A percentile compares a stretch with the other conserved stretches of the same genome.
Evolutionary conservation across 2,797 vertebrate species (phyloP).

Genomic region (Acanthiza pusilla): DNA sequence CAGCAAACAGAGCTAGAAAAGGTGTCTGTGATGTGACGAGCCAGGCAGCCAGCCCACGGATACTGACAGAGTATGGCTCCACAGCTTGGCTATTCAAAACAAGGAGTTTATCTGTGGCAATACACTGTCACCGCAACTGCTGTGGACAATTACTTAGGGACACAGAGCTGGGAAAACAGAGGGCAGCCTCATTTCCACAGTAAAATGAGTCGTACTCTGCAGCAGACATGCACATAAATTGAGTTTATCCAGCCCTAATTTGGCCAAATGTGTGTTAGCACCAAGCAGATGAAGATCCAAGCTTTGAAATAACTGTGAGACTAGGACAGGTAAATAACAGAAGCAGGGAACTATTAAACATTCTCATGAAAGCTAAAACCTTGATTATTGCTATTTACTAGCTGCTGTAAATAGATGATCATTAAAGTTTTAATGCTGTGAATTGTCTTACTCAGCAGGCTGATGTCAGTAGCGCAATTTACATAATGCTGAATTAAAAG

Average conservation of each 20-base stretch:
- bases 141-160: not conserved
- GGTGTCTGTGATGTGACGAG: not conserved
- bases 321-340: constrained; percentile 50
- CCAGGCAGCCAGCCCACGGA: not conserved
- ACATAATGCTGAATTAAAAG: constrained; percentile 64
- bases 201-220: not conserved
- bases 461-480: constrained; percentile 57
- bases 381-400: constrained; percentile 49
- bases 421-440: constrained; percentile 59
- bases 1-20: not conserved
- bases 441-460: constrained; percentile 69
- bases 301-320: not conserved
- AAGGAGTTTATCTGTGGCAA: not conserved
- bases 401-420: constrained; percentile 49
- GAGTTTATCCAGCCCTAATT: not conserved
- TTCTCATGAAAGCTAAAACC: constrained; percentile 29
- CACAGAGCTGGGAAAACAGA: not conserved
- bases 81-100: not conserved
- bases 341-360: constrained; percentile 14
- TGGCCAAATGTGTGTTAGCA: not conserved
- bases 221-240: not conserved
- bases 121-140: not conserved
- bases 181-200: not conserved
- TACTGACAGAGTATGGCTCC: not conserved
- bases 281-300: not conserved